Base-by-base conservation (phyloP, 23 tunicate genomes). In the Trididemnum clinides region DNA sequence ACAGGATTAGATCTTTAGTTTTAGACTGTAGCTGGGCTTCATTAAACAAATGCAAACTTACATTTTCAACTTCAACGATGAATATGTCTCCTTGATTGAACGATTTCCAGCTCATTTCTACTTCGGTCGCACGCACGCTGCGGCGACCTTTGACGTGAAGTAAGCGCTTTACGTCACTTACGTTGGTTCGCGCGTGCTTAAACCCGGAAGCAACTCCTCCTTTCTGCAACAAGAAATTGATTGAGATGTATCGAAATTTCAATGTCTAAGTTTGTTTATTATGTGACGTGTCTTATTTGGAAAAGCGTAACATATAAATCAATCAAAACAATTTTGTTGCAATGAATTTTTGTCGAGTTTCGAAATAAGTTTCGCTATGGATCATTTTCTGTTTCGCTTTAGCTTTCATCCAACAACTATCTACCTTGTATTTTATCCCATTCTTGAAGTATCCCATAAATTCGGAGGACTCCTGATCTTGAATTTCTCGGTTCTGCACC, bases 21-120 rank as follows among this genome's bases (percentile, higher is more conserved):
- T n/a, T n/a, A n/a, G n/a, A n/a, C n/a, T n/a, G n/a, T n/a, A n/a
- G n/a, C n/a, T n/a, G n/a, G n/a, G n/a, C n/a, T n/a, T n/a, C n/a
- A n/a, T n/a, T n/a, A n/a, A n/a, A n/a, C n/a, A n/a, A n/a, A n/a
- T n/a, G n/a, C n/a, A n/a, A n/a, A 69, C 86, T 51, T 51, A 94
- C 98, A 58, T 94, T 94, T 50, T 84, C 88, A 28, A 90, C 87
- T 85, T 95, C 96, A 20, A 95, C 82, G 33, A 95, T 95, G 57
- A 95, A 95, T 37, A 90, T 78, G 72, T 95, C 99, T 54, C 99
- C 99, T 44, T 95, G 95, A 77, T 95, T 95, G 65, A 95, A 90
- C 25, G 88, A 81, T 35, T 78, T 57, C 99, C 99, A 95, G 57
- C 82, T 83, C 89, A 87, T 87, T 20, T 93, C 97, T 28, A 95